Base-by-base conservation (phyloP, 2,113 vertebrate species). In the Oreochromis niloticus region DNA sequence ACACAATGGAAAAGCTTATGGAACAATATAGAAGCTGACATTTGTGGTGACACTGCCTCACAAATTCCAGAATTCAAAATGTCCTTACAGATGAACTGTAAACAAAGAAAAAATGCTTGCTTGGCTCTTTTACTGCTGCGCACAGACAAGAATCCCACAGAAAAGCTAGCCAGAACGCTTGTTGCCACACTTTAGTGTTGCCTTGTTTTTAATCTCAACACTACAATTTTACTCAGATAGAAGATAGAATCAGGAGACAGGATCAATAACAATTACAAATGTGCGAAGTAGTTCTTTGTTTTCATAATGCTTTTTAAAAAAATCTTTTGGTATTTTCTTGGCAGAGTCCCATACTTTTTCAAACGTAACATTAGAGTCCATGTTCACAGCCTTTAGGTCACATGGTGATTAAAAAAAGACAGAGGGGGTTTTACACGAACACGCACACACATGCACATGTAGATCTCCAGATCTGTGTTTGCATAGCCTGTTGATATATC, bases 261-360 rank as follows among this genome's bases (percentile, higher is more conserved):
- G 46, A 88, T 88, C 84, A 55, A 89, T 85, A 87, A 85, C 41
- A 85, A 83, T 91, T 83, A 85, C 30, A 83, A 52, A 55, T 43
- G 50, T 48, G 54, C 17, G 71, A 84, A 75, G 13, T 1, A 43
- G 80, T 85, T 78, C 48, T 85, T 85, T 75, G 81, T 71, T 82
- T 87, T 90, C 63, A 48, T 52, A 39, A 22, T 22, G 27, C n/a
- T 32, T 73, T 83, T 3, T 12, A 39, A 66, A 6, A 9, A 3
- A 9, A 9, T 12, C 1, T 16, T n/a, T 81, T 54, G 4, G 5
- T 34, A 63, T 68, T 59, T 43, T 86, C 50, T 61, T 71, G 55
- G 34, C 11, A 1, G 7, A 3, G n/a, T 63, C 48, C 43, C 6
- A 22, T 48, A 9, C 13, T 81, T 48, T 83, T 57, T 85, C 14